These are phyloP conservation scores for Dasyurus viverrinus DNA, from an alignment of 2,113 vertebrate species.

Conservation along the genomic window DNA sequence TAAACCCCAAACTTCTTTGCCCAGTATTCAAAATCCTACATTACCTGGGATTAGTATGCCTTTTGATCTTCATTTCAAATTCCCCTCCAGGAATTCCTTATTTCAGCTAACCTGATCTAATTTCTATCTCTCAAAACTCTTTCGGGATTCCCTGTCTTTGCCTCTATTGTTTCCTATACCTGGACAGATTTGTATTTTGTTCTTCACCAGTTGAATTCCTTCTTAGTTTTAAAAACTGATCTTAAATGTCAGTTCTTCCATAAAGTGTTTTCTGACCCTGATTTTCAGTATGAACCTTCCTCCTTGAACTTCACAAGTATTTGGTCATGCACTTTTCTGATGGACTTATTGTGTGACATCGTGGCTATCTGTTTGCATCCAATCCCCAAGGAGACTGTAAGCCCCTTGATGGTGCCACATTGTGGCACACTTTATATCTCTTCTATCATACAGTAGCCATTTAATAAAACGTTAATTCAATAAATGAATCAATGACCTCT, in stretches of 20 bases:
- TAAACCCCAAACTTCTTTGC: not conserved
- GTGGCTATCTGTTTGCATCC: not conserved
- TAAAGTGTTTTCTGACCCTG: not conserved
- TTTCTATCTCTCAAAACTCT: not conserved
- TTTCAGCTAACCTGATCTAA: not conserved
- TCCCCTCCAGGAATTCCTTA: not conserved
- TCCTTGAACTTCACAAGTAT: not conserved
- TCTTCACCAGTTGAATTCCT: not conserved
- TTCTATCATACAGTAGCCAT: not conserved
- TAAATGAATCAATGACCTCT: not conserved
- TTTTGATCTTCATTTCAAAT: not conserved
- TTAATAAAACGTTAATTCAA: not conserved
- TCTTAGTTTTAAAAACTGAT: not conserved
- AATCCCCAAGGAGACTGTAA: not conserved
- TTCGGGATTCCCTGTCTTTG: not conserved
- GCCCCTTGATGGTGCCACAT: not conserved
- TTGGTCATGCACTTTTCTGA: not conserved
- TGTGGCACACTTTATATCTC: conserved; percentile 10
- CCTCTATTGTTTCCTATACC: not conserved
- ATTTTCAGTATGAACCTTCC: not conserved
- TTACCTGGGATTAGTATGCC: too few species aligned
- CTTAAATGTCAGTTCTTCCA: not conserved
- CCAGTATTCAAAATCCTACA: not conserved
- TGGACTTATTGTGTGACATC: not conserved
- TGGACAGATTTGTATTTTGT: not conserved